phyloP scores from a whole-genome alignment of 92 coral and sea anemone genomes.

The Epizoanthus stellaris region DNA sequence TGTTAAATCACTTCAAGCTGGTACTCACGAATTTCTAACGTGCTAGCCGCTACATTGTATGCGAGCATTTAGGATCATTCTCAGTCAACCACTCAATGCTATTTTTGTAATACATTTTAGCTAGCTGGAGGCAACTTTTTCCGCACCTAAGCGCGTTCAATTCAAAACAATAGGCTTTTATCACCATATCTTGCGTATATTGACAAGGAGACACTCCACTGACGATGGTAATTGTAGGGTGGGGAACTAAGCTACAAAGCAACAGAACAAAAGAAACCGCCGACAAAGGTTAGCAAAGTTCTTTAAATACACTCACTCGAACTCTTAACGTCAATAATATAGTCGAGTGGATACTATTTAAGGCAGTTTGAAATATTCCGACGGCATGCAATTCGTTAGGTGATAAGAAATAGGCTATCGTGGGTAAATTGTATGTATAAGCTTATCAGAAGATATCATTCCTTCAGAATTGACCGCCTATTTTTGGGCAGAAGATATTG shows the following conservation, averaged over 20 bases:
- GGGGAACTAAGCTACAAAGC: not conserved
- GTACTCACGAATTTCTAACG: not conserved
- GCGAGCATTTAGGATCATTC: no score
- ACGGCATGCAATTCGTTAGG: no score
- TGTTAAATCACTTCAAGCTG: not conserved
- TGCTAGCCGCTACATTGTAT: no score
- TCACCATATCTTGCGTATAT: not conserved
- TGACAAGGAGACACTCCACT: not conserved
- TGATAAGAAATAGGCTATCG: no score
- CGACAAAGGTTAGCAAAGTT: not conserved
- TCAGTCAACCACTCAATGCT: no score
- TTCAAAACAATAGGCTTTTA: not conserved
- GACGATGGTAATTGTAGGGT: not conserved
- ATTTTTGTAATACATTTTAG: not conserved
- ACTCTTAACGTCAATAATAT: not conserved
- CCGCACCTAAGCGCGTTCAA: not conserved
- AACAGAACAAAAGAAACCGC: not conserved
- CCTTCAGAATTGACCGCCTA: no score
- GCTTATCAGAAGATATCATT: no score
- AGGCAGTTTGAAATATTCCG: not conserved
- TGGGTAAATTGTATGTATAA: no score
- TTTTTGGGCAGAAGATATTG: no score
- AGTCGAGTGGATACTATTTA: not conserved
- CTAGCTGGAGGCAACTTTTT: not conserved
- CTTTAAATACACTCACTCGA: not conserved